Evolutionary conservation across 2,797 vertebrate species (phyloP).

Genomic region (Acipenser ruthenus): DNA sequence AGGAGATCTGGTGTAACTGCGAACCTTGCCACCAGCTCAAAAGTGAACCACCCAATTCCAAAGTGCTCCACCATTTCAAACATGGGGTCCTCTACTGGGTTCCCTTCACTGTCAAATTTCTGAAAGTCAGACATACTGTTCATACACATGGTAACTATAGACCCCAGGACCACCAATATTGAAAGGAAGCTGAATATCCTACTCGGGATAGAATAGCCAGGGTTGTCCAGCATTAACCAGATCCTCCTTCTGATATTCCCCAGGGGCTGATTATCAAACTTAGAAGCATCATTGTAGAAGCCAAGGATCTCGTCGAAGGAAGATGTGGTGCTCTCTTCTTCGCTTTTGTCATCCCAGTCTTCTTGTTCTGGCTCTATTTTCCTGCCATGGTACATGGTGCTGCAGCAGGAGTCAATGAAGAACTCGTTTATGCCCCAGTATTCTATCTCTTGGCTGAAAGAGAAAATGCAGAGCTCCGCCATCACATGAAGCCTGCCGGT

Average conservation of each 20-base stretch:
- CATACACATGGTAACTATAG: slow-evolving; percentile 94
- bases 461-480: slow-evolving; percentile 93
- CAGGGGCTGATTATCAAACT: slow-evolving; percentile 82
- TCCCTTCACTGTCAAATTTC: slow-evolving; percentile 64
- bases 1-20: slow-evolving; percentile 79
- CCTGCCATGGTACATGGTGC: slow-evolving; percentile 83
- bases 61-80: slow-evolving; percentile 91
- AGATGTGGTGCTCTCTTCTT: slow-evolving; percentile 81
- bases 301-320: slow-evolving; percentile 91
- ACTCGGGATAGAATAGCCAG: slow-evolving; percentile 83
- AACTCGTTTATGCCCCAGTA: slow-evolving; percentile 98
- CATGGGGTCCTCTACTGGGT: slow-evolving; percentile 72
- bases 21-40: slow-evolving; percentile 85
- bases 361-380: slow-evolving; percentile 85
- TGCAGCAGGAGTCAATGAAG: slow-evolving; percentile 95
- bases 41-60: slow-evolving; percentile 94
- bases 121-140: slow-evolving; percentile 91
- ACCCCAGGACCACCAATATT: slow-evolving; percentile 86
- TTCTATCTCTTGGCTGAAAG: slow-evolving; percentile 97
- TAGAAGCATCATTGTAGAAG: slow-evolving; percentile 85
- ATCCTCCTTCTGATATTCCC: slow-evolving; percentile 78
- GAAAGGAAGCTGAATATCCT: slow-evolving; percentile 88
- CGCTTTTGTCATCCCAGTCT: slow-evolving; percentile 83
- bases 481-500: slow-evolving; percentile 90
- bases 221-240: slow-evolving; percentile 94